Base-by-base conservation (phyloP, 2,888 invertebrate species). In the Chymomyza amoena region DNA sequence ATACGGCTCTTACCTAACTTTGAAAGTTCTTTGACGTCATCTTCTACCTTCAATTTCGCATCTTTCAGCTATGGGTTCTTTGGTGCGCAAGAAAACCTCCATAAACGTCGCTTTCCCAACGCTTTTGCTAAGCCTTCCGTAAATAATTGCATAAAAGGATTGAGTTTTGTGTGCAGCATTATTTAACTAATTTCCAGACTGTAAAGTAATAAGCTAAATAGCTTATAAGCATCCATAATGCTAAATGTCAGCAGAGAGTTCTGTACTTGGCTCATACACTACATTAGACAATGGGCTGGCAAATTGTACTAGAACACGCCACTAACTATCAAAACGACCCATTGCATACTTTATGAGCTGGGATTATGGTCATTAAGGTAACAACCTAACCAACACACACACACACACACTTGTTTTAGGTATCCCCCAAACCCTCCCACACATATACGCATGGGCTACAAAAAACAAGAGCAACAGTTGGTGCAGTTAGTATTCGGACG, bases 341-440 rank as follows among this genome's bases (percentile, higher is more conserved):
- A 69, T 72, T 80, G 84, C 84, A 80, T 80, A 80, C 69, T 81
- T 80, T 74, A 80, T 80, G 84, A 80, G 74, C 79, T 32, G 63
- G 75, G 81, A 84, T 84, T 84, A 81, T 77, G 81, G 81, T 75
- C 81, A 81, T 81, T 83, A 83, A 78, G 79, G 72, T 66, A 64
- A 25, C 16, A 6, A 52, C 6, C 32, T 25, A 63, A 61, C 25
- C 50, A 15, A 13, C 50, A 0, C 10, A 16, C 45, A 60, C 57
- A 63, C 50, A 59, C 51, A 59, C 32, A 61, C 61, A 64, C 61
- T 36, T 36, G 13, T 45, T 1, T 45, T 13, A 13, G 13, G 4
- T 32, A 32, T 32, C 32, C 32, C 32, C 7, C 16, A 7, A 36
- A 50, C 18, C 57, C 45, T 52, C 50, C 61, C 70, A 67, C 18